Evolutionary conservation across 2,888 invertebrate species (phyloP).

Genomic region (Melanargia galathea): DNA sequence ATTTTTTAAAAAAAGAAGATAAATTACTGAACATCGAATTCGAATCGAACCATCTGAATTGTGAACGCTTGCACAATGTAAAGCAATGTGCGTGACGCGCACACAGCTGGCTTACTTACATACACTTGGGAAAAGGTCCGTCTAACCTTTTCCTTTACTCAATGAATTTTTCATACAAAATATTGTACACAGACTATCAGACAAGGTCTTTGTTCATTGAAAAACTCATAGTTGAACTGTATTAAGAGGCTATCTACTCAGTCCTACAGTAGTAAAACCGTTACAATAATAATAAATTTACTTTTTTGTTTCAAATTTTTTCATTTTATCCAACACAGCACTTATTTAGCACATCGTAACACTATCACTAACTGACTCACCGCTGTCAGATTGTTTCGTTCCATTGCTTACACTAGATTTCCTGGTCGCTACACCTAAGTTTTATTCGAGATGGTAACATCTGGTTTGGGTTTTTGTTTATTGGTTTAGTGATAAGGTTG

Average conservation of each 20-base stretch:
- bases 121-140: not conserved
- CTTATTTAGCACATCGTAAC: conserved; percentile 51
- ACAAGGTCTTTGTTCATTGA: not conserved
- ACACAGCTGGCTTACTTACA: not conserved
- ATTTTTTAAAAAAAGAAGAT: too few relatives aligned
- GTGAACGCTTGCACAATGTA: not conserved
- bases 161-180: not conserved
- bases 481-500: conserved; percentile 41
- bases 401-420: conserved; percentile 48
- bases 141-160: not conserved
- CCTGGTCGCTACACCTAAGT: conserved; percentile 41
- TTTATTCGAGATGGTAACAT: conserved; percentile 34
- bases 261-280: conserved; percentile 26
- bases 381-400: conserved; percentile 9
- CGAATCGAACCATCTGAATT: too few relatives aligned
- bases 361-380: conserved; percentile 31
- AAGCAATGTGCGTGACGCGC: not conserved
- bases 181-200: conserved; percentile 2
- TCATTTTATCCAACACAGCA: not conserved
- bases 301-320: not conserved
- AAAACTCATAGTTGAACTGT: not conserved
- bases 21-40: too few relatives aligned
- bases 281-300: conserved; percentile 9
- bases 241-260: conserved; percentile 37
- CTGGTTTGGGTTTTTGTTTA: conserved; percentile 30